Evolutionary conservation across 2,888 invertebrate genomes (phyloP), one percentile per base, ranked within the genome.

Genomic region (Cephus spinipes): DNA sequence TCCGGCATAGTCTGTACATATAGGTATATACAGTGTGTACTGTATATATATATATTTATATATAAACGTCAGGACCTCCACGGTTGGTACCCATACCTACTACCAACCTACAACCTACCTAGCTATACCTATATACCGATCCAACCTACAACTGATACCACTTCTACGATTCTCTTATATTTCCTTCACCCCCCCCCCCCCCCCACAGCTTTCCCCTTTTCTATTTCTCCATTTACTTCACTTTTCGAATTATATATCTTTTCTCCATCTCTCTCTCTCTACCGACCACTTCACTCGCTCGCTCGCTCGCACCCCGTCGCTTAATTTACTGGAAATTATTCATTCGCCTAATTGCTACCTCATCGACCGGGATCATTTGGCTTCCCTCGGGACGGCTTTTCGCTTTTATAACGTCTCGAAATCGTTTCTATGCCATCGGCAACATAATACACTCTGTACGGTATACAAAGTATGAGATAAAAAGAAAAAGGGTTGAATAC

Each of bases 301-400:
- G 55, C 75, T 68, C 30, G 40, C 73, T 73, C 77, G 74, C 15
- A 32, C 77, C 74, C 77, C 80, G 40, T 74, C 75, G 40, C 81
- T 85, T 85, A 87, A 87, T 86, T 87, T 83, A 86, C 83, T 84
- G 85, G 83, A 86, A 85, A 86, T 85, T 85, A 85, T 87, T 87
- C 85, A 85, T 86, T 87, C 84, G 85, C 84, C 85, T 86, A 87
- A 87, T 87, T 87, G 85, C 87, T 83, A 84, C 84, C 84, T 15
- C 85, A 86, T 84, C 86, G 83, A 86, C 79, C 83, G 81, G 31
- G 71, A 71, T 73, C 73, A 33, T 33, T 33, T 73, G 15, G 9
- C 31, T 9, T 73, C 73, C 73, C 34, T 33, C 6, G 71, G 71
- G 71, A 32, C 23, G 71, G 71, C 71, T 30, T 32, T 40, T 40